These are phyloP conservation scores for Cerastoderma edule DNA, from an alignment of 2,888 invertebrate genomes.

Conservation along the genomic window DNA sequence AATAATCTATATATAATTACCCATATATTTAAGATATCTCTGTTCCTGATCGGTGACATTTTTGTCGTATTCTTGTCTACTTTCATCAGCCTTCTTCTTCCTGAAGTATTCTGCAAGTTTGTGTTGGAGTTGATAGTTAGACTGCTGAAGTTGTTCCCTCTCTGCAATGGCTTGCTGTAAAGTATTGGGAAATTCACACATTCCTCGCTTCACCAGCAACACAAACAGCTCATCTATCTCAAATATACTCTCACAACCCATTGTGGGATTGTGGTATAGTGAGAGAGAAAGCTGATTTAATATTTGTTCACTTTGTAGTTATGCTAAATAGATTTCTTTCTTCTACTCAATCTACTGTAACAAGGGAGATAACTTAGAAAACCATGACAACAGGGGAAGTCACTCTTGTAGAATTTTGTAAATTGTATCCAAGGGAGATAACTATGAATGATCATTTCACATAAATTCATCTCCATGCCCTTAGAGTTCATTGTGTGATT, in stretches of 20 bases:
- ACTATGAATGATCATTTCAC: too few species aligned
- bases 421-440: constrained; percentile 7
- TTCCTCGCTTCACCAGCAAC: constrained; percentile 2
- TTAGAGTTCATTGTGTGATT: too few species aligned
- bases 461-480: too few species aligned
- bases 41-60: constrained; percentile 83
- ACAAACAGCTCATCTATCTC: constrained; percentile 25
- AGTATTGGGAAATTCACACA: constrained; percentile 14
- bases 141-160: constrained; percentile 79
- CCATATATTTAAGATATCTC: constrained; percentile 83
- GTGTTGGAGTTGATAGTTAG: constrained; percentile 82
- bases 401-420: background rate
- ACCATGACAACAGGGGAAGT: constrained; percentile 29
- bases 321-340: too few species aligned
- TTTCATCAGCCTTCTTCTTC: constrained; percentile 83
- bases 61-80: constrained; percentile 80
- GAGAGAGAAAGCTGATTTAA: too few species aligned
- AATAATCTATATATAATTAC: constrained; percentile 61
- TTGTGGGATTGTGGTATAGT: too few species aligned
- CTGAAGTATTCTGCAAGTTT: constrained; percentile 83
- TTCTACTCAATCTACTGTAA: too few species aligned
- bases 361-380: constrained; percentile 25
- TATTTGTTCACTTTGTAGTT: too few species aligned
- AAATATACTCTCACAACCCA: constrained; percentile 16
- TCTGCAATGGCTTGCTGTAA: constrained; percentile 74